Percentiles rank a stretch among this genome's conserved stretches.
phyloP scores from a whole-genome alignment of 2,113 vertebrate species.

The Rhea americana region DNA sequence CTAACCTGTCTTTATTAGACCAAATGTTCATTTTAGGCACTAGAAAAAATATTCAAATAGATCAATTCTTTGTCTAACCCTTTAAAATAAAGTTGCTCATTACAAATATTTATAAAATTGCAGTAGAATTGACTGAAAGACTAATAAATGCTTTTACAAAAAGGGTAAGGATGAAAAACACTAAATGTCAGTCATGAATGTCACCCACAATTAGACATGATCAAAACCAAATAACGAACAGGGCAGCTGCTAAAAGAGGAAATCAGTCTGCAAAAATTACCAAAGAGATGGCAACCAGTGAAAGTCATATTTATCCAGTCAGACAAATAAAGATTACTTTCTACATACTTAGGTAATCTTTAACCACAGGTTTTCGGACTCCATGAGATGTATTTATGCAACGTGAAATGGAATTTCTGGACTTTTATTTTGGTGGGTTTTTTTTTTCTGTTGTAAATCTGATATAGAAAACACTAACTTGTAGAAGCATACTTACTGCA shows the following conservation, averaged over 20 bases:
- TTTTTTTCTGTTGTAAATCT: not conserved
- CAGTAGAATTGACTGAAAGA: conserved; percentile 25
- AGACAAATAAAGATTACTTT: conserved; percentile 42
- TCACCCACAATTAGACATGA: conserved; percentile 46
- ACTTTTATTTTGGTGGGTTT: not conserved
- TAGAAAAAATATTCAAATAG: not conserved
- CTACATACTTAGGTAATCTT: conserved; percentile 49
- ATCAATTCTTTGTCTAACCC: not conserved
- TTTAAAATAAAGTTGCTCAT: not conserved
- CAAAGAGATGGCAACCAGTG: conserved; percentile 36
- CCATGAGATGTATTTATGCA: not conserved
- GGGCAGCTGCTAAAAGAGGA: conserved; percentile 47
- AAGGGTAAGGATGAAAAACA: conserved; percentile 6
- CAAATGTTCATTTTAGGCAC: not conserved
- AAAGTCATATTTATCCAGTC: conserved; percentile 27
- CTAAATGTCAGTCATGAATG: conserved; percentile 15
- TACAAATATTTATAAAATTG: conserved; percentile 18
- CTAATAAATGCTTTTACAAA: conserved; percentile 24
- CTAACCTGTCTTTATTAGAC: not conserved
- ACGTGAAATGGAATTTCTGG: conserved; percentile 55
- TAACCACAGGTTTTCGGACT: conserved; percentile 42
- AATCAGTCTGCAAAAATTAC: conserved; percentile 44
- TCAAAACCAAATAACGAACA: conserved; percentile 64
- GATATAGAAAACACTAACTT: not conserved
- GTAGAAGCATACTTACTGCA: conserved; percentile 13